Evolutionary conservation across 2,797 vertebrate genomes (phyloP).

Genomic region (Notamacropus eugenii): DNA sequence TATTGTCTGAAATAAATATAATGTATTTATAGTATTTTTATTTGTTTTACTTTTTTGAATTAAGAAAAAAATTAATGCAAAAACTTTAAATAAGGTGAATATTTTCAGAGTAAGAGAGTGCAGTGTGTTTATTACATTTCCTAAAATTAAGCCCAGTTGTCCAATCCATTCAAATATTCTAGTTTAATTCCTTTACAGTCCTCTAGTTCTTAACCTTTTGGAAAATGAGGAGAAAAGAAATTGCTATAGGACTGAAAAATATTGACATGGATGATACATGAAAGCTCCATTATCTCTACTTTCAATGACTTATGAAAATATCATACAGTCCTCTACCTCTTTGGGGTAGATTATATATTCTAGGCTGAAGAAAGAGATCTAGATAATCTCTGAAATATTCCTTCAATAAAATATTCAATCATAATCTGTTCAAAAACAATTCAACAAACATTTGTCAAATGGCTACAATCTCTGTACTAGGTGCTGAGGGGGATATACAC

Average conservation of each 20-base stretch:
- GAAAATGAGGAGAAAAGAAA: constrained; percentile 10
- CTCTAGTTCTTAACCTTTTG: not conserved
- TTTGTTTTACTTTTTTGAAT: constrained; percentile 51
- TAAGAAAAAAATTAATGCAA: constrained; percentile 12
- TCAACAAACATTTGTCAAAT: not conserved
- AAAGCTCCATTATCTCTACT: not conserved
- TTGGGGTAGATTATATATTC: not conserved
- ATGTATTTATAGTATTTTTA: not conserved
- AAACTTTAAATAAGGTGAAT: constrained; percentile 31
- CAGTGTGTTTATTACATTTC: not conserved
- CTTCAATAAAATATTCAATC: not conserved
- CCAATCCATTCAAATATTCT: not conserved
- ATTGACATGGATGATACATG: not conserved
- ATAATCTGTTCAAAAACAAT: not conserved
- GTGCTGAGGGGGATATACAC: not conserved
- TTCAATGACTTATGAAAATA: not conserved
- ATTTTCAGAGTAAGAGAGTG: not conserved
- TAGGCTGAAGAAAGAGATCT: not conserved
- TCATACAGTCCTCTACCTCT: not conserved
- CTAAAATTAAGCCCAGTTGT: constrained; percentile 26
- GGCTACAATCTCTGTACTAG: not conserved
- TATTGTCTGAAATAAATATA: constrained; percentile 2
- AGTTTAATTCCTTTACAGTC: constrained; percentile 41
- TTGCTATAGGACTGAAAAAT: not conserved
- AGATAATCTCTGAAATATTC: not conserved